Evolutionary conservation across 1,140 invertebrate genomes (phyloP).

Genomic region (Lordiphosa mommai): DNA sequence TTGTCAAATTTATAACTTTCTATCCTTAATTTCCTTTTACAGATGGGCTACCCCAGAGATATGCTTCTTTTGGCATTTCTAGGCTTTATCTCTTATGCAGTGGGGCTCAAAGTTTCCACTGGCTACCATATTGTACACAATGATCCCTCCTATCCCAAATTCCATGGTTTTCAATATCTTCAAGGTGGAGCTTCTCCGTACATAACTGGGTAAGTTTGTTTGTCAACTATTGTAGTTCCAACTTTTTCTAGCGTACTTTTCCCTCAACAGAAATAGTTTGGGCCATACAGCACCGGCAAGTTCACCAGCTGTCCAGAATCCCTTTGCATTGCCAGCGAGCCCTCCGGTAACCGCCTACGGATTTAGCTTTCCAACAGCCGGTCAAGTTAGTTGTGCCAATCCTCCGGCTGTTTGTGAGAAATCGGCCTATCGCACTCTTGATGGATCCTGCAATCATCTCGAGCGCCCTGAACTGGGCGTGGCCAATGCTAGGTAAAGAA

Average conservation of each 20-base stretch:
- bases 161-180: conserved; percentile 44
- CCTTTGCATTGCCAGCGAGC: conserved; percentile 33
- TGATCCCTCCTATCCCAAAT: conserved; percentile 27
- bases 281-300: conserved; percentile 21
- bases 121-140: conserved; percentile 71
- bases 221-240: no score
- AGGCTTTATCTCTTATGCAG: conserved; percentile 8
- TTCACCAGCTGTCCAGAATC: conserved; percentile 53
- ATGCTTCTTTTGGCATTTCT: conserved; percentile 41
- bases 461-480: conserved; percentile 86
- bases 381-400: conserved; percentile 71
- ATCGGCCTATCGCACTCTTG: conserved; percentile 86
- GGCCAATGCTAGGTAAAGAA: conserved; percentile 80
- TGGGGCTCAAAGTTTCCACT: conserved; percentile 56
- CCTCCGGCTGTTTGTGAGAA: conserved; percentile 80
- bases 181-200: conserved; percentile 24
- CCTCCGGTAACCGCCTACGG: conserved; percentile 37
- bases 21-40: conserved; percentile 5
- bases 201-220: conserved; percentile 30
- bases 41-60: conserved; percentile 26
- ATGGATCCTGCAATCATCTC: conserved; percentile 93
- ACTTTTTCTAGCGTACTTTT: no score
- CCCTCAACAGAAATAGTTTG: conserved; percentile 42
- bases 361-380: conserved; percentile 49
- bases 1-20: neutral